Evolutionary conservation across 35 echinoderm and acorn worm species (phyloP), one percentile per base, ranked within the genome.

Genomic region (Heliocidaris erythrogramma): DNA sequence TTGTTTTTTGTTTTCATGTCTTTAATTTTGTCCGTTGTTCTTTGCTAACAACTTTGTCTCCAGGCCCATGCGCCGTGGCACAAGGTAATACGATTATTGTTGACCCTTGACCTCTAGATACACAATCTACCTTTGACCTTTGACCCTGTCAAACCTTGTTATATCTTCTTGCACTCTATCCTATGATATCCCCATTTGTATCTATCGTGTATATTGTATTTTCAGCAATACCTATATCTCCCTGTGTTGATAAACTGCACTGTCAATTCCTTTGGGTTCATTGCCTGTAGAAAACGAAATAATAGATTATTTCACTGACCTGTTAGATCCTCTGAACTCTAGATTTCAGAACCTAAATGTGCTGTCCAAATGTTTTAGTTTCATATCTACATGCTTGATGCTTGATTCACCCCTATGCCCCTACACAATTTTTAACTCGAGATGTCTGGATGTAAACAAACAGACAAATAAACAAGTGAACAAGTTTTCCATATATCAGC

Each of bases 31-130:
- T 92, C 48, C 48, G 49, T 92, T 59, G 91, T 52, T 92, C 91
- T 92, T 59, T 89, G 87, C 91, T 92, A 92, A 92, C 91, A 92
- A 89, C 29, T 89, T 89, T 32, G 87, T 89, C 87, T 89, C 87
- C 91, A 92, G 91, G 91, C 91, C 91, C 91, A 92, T 48, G 91
- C 91, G 47, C 91, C 91, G 49, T 92, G 91, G 91, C 91, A 92
- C 91, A 92, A 92, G 91, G 91, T 92, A 92, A 92, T 52, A 30
- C 91, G 59, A 92, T 47, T 27, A 48, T n/a, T 89, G 87, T 89
- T 89, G 87, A 89, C 31, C 87, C 47, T 32, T 89, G 87, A 32
- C 87, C 87, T 78, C 18, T 78, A 78, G 65, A 78, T 78, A 78
- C 27, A 78, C 27, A 78, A 78, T 47, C 32, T n/a, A 89, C 31